Evolutionary conservation across 2,113 vertebrate genomes (phyloP).

Genomic region (Furnarius figulus): DNA sequence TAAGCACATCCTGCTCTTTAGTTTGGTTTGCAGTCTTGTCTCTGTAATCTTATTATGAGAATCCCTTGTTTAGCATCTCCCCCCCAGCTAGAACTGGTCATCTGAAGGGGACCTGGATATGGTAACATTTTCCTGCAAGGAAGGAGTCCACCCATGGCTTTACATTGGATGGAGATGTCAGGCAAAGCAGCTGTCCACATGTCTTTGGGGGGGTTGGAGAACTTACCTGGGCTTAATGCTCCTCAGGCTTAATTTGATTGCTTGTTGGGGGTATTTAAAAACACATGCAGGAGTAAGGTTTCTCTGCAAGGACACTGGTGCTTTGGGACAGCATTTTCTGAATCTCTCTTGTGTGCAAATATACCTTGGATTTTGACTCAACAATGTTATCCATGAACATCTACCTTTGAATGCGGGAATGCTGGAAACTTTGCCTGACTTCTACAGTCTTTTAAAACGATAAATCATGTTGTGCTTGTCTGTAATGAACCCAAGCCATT

Average conservation of each 20-base stretch:
- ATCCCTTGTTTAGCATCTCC: neutral
- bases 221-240: neutral
- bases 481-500: neutral
- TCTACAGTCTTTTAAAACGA: neutral
- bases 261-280: neutral
- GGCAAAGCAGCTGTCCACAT: neutral
- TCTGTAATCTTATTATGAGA: neutral
- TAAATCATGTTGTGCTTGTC: neutral
- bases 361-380: neutral
- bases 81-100: neutral
- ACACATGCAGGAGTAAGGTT: neutral
- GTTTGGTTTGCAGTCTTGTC: neutral
- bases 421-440: neutral
- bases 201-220: neutral
- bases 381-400: neutral
- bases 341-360: neutral
- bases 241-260: neutral
- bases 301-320: neutral
- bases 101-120: accelerated
- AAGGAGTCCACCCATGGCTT: neutral
- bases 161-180: neutral
- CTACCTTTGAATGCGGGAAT: neutral
- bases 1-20: neutral
- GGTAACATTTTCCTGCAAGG: neutral
- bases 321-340: neutral